Base-by-base conservation (phyloP, 2,113 vertebrate species). In the Epinephelus moara region DNA sequence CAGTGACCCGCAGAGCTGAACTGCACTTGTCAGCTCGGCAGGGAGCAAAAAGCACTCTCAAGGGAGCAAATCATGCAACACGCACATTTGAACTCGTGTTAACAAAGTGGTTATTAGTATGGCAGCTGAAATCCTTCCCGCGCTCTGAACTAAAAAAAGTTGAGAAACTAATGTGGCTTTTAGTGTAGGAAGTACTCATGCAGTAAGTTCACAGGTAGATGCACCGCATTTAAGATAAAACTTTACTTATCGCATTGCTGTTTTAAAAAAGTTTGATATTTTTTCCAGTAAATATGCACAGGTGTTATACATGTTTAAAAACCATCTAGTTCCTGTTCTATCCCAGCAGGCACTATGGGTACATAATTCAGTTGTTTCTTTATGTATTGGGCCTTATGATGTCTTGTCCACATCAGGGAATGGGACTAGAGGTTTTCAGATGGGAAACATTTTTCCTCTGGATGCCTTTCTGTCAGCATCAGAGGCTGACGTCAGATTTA, bases 381-480 rank as follows among this genome's bases (percentile, higher is more conserved):
- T 18, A 15, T 50, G 42, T 45, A 45, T 45, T 45, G 42, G 9
- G 42, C 42, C 42, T 50, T 1, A 50, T 50, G 17, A 47, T 17
- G 40, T 66, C 13, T 15, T 45, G 63, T 23, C 40, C 63, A 66
- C 63, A 15, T n/a, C 21, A 42, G 62, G 55, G 60, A 60, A 30
- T 30, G 27, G 18, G 19, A 62, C 1, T 21, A 56, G 11, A 4
- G 21, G 57, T 27, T 49, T 49, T 50, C 18, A 19, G 18, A 27
- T 45, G 62, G 42, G n/a, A 13, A 68, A 68, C 47, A 4, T 49
- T 70, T 70, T 60, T 56, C 59, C 67, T 69, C 56, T 57, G 72
- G 73, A 69, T 80, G 71, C 50, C 71, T 82, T 69, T 82, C 50
- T 64, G 42, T 56, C 45, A 56, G 68, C 57, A 53, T 85, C 77